Evolutionary conservation across 64 coral and sea anemone species (phyloP), one percentile per base, ranked within the genome.

Genomic region (Montipora foliosa): DNA sequence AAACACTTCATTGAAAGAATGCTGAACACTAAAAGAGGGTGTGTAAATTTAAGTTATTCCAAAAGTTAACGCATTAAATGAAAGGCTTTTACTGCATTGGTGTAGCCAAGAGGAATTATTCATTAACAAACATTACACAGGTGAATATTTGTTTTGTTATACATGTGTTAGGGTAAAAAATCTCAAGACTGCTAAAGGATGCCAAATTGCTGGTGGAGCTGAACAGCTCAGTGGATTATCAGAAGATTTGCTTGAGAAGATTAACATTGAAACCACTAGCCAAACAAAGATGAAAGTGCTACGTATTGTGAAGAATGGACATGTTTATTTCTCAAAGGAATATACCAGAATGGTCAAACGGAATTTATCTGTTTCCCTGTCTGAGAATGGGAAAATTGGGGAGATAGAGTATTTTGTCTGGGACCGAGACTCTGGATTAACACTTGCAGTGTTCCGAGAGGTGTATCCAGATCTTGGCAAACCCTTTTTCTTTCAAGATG

Each of bases 321-420:
- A 87, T 44, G 25, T 87, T 6, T 62, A 62, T 46, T 83, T 8
- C 80, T 62, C 19, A 7, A 72, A 37, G 70, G 21, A 66, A 45
- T 87, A 51, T 20, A 87, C 29, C 8, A 87, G 67, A 50, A 87
- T 87, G 83, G 62, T 72, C 0, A 73, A 87, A 0, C 69, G 83
- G 12, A 87, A 87, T 45, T 16, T 44, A 1, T 3, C n/a, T 59
- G 49, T 83, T 74, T 79, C 83, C 0, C 49, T 92, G 15, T 75
- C 77, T 16, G 2, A 0, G 24, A 0, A 1, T 92, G 79, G 79
- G 8, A 25, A 92, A 78, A 46, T 78, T 11, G 91, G 81, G 4
- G 82, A 93, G n/a, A 93, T 93, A 5, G 5, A 73, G 10, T 93
- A 66, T 17, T 93, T 93, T 70, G 52, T 87, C 1, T 79, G 81